A percentile compares a stretch with the other conserved stretches of the same genome.
These are phyloP conservation scores for Cepphus grylle DNA, from an alignment of 2,113 vertebrate species.

Conservation along the genomic window DNA sequence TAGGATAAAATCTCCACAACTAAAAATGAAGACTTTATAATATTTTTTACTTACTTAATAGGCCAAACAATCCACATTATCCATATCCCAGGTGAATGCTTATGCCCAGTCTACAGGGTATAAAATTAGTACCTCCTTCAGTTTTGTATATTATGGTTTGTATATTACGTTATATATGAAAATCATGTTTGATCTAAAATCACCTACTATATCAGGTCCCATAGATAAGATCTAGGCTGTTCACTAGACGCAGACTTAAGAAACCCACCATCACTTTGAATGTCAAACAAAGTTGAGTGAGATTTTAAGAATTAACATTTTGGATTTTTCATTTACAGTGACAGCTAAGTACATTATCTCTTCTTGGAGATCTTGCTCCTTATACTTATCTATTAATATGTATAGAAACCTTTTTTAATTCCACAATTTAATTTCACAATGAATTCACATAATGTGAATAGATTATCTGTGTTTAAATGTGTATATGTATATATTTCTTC, in stretches of 20 bases:
- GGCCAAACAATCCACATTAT: background rate
- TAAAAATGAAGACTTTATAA: background rate
- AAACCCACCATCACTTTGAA: background rate
- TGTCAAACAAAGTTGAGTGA: background rate
- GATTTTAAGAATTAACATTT: background rate
- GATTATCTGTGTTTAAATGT: background rate
- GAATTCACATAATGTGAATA: background rate
- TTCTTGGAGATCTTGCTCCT: background rate
- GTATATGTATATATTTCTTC: background rate
- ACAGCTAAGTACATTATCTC: background rate
- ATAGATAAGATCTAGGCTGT: background rate
- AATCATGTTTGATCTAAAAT: background rate
- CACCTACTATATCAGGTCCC: fast-evolving
- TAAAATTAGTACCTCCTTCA: background rate
- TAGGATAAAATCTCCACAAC: background rate
- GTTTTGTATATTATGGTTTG: background rate
- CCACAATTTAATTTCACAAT: background rate
- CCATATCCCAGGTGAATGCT: background rate
- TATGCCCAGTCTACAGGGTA: background rate
- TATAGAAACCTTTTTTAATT: background rate
- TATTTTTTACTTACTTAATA: background rate
- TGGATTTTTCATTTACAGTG: background rate
- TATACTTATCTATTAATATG: background rate
- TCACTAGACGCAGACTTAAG: background rate
- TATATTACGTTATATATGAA: background rate